Base-by-base conservation (phyloP, 2,113 vertebrate species). In the Cyphomyrus discorhynchus region DNA sequence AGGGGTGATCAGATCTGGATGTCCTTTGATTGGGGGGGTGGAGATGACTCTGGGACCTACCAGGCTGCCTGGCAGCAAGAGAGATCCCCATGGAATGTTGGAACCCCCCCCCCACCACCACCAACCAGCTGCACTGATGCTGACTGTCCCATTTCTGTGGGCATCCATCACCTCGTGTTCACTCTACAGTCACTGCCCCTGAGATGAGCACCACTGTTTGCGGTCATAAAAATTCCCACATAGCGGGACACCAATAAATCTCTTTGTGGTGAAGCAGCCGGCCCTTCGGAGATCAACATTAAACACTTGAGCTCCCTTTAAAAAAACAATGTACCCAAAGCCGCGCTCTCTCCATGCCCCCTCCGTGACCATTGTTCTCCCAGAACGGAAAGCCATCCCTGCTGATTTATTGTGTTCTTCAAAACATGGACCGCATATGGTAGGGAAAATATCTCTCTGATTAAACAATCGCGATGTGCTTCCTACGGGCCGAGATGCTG, bases 171-270 rank as follows among this genome's bases (percentile, higher is more conserved):
- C 90, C 91, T 90, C 9, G 39, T 93, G 94, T 93, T 92, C 91
- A 91, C 91, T 88, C 91, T 91, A 91, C 90, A 91, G 91, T 89
- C 90, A 77, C 90, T 70, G 42, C 17, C 77, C 13, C 86, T 66
- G 80, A 39, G 80, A 83, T 45, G 52, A 83, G 56, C 77, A 53
- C 52, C 39, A 82, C 50, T 27, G 52, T 84, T 56, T 89, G 49
- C 11, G 15, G 53, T 77, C 56, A 85, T 89, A 89, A 89, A 89
- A 89, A 89, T 91, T 92, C 94, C 93, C 92, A 90, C 92, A 93
- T 93, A 93, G 93, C 90, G 19, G 88, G 49, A 90, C 92, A 90
- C 92, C 92, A 93, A 93, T 95, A 93, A 95, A 94, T 90, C 46
- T 88, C 93, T 95, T 94, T 94, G 94, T 94, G 94, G 92, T 91